Conservation (phyloP, 2,113 vertebrate species). For the Falcunculus frontatus region DNA sequence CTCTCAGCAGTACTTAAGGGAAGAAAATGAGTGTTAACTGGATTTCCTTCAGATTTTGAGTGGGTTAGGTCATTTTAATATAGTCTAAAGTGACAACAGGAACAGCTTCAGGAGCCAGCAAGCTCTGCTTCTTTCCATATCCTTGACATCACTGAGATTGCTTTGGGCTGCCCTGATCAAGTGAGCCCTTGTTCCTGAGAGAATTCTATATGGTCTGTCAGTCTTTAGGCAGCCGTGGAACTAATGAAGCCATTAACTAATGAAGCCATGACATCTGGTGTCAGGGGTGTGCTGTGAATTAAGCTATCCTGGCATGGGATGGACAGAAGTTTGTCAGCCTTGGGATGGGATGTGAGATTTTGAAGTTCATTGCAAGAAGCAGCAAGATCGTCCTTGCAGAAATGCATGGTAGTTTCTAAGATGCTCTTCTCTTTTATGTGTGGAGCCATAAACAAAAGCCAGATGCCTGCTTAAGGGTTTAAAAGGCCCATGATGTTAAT, state of each 20-base stretch:
- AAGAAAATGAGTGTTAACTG: background rate
- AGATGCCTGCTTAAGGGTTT: background rate
- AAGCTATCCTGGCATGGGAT: background rate
- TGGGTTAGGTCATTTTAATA: background rate
- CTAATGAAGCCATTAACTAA: background rate
- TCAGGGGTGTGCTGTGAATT: background rate
- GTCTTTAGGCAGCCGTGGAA: background rate
- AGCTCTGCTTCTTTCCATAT: background rate
- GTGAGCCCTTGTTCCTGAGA: background rate
- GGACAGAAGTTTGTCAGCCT: background rate
- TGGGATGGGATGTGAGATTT: background rate
- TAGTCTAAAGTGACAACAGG: background rate
- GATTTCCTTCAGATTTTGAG: background rate
- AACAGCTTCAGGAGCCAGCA: background rate
- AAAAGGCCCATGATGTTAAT: background rate
- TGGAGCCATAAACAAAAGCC: background rate
- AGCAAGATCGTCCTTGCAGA: background rate
- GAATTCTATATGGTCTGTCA: background rate
- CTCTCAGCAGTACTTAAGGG: background rate
- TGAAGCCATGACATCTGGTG: background rate
- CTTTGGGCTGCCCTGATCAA: background rate
- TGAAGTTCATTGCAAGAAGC: background rate
- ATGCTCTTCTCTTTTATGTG: background rate
- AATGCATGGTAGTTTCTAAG: accelerated
- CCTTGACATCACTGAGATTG: background rate